phyloP scores from a whole-genome alignment of 2,888 invertebrate genomes.

The Lepidonotus clava region DNA sequence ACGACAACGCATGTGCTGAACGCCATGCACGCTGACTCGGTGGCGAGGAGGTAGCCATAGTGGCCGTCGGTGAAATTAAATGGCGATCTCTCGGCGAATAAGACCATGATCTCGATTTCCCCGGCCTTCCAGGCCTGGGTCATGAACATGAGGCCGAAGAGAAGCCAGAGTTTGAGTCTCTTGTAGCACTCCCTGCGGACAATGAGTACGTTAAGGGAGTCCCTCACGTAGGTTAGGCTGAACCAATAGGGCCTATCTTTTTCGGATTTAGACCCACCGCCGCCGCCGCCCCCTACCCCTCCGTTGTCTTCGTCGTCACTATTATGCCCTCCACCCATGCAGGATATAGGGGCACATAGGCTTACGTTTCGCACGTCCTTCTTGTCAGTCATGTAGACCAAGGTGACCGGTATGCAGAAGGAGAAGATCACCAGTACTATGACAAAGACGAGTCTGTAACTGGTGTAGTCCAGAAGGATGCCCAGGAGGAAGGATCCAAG shows the following conservation, averaged over 20 bases:
- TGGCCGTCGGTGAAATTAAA: slow-evolving; percentile 40
- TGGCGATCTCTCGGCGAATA: not conserved
- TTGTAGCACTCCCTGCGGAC: not conserved
- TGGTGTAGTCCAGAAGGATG: slow-evolving; percentile 40
- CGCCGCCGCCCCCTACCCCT: not conserved
- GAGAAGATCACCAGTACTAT: not conserved
- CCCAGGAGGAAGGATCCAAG: slow-evolving; percentile 38
- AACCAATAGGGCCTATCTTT: slow-evolving; percentile 32
- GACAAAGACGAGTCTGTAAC: slow-evolving; percentile 29
- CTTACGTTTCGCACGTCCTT: not conserved
- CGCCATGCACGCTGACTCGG: slow-evolving; percentile 83
- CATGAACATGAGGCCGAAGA: slow-evolving; percentile 40
- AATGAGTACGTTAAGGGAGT: slow-evolving; percentile 14
- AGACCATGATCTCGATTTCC: slow-evolving; percentile 33
- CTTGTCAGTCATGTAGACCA: slow-evolving; percentile 39
- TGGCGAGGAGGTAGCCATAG: slow-evolving; percentile 84
- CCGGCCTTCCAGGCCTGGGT: slow-evolving; percentile 49
- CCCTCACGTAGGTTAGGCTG: slow-evolving; percentile 29
- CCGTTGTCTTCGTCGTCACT: slow-evolving; percentile 3
- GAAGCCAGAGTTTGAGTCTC: slow-evolving; percentile 33
- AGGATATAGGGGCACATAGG: not conserved
- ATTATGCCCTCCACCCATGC: not conserved
- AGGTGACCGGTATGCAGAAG: not conserved
- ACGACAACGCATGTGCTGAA: slow-evolving; percentile 75
- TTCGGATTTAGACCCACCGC: not conserved